These are phyloP conservation scores for Poecilia gillii DNA, from an alignment of 2,797 vertebrate species.

Conservation along the genomic window DNA sequence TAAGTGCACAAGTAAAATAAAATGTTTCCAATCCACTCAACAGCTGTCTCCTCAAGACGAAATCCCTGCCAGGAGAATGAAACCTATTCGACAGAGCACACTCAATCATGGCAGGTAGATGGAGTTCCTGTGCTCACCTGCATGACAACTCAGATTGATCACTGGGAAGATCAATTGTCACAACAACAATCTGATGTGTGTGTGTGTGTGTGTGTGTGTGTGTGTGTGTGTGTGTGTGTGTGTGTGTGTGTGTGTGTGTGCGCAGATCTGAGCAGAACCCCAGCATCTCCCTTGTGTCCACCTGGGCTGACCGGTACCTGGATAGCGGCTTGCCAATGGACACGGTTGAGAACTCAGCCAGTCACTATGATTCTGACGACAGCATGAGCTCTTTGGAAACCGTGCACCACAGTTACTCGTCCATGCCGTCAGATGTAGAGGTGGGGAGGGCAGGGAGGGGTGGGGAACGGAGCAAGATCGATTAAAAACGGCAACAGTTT, in stretches of 20 bases:
- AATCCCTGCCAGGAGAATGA: conserved; percentile 62
- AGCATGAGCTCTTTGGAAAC: conserved; percentile 66
- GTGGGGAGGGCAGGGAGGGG: conserved; percentile 54
- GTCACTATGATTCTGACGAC: conserved; percentile 77
- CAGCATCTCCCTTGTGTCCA: conserved; percentile 67
- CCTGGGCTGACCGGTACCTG: conserved; percentile 78
- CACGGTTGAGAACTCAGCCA: conserved; percentile 53
- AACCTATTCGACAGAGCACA: conserved; percentile 79
- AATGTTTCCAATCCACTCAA: conserved; percentile 25
- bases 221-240: conserved; percentile 24
- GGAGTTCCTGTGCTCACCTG: conserved; percentile 6
- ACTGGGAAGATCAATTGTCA: conserved; percentile 17
- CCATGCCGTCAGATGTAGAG: conserved; percentile 78
- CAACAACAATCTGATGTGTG: conserved; percentile 23
- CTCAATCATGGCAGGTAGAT: conserved; percentile 67
- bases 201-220: conserved; percentile 13
- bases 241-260: conserved; percentile 20
- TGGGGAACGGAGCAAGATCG: not conserved
- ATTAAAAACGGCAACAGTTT: not conserved
- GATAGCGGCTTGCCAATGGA: conserved; percentile 80
- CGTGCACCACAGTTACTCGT: conserved; percentile 78
- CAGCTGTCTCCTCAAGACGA: conserved; percentile 72
- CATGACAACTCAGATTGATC: conserved; percentile 21
- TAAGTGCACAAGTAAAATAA: conserved; percentile 9
- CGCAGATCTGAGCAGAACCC: conserved; percentile 59